Conservation (phyloP, 2,113 vertebrate species). For the Isichthys henryi region DNA sequence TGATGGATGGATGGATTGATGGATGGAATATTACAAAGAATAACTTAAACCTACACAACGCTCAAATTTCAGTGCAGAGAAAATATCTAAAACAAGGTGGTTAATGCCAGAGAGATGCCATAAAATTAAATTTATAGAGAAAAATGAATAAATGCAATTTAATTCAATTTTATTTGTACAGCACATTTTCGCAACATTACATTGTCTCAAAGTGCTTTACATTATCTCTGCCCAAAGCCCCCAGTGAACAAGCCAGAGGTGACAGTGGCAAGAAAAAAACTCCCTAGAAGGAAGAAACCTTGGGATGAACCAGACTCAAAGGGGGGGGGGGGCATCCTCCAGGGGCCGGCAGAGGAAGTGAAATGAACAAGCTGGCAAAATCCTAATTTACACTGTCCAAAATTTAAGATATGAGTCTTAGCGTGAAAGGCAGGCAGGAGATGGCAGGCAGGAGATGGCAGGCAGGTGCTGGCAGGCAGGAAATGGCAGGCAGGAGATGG, state of each 20-base stretch:
- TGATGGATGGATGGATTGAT: background rate
- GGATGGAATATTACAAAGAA: background rate
- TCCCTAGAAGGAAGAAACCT: background rate
- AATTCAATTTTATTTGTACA: background rate
- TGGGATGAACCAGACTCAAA: background rate
- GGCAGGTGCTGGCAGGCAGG: too few relatives aligned
- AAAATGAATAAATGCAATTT: background rate
- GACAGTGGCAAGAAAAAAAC: background rate
- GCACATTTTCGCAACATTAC: background rate
- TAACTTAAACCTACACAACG: background rate
- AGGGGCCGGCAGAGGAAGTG: background rate
- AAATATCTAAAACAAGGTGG: background rate
- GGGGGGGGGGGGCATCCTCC: background rate
- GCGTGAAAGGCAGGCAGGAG: background rate
- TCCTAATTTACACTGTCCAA: background rate
- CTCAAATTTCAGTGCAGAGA: background rate
- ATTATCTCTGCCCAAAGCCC: background rate
- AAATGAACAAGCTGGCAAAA: background rate
- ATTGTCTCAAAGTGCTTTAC: background rate
- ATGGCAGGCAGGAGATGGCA: too few relatives aligned
- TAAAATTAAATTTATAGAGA: background rate
- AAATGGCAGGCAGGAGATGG: too few relatives aligned
- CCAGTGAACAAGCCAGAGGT: background rate
- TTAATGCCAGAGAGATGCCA: background rate
- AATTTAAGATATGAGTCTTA: background rate